Percentiles rank a stretch among this genome's conserved stretches.
These are phyloP conservation scores for Dysmachus trigonus DNA, from an alignment of 2,888 invertebrate genomes.

Conservation along the genomic window DNA sequence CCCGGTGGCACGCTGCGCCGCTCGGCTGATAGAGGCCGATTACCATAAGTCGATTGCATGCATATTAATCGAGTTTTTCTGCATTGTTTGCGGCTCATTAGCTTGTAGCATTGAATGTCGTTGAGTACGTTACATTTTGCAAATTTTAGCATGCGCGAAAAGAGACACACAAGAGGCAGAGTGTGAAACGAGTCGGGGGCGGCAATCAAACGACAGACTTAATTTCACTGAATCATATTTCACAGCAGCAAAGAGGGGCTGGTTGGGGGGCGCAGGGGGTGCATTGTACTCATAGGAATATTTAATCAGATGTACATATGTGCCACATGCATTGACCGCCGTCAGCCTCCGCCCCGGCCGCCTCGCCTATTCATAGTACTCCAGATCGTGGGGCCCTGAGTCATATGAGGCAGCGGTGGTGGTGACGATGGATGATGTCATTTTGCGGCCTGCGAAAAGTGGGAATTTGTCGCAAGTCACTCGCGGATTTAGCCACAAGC, in stretches of 20 bases:
- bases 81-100: constrained; percentile 25
- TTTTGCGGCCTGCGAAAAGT: not conserved
- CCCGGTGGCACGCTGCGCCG: not conserved
- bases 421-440: not conserved
- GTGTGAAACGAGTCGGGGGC: not conserved
- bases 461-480: not conserved
- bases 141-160: constrained; percentile 17
- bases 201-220: not conserved
- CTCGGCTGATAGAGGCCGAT: not conserved
- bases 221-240: constrained; percentile 32
- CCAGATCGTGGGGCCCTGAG: constrained; percentile 5
- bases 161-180: not conserved
- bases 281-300: not conserved
- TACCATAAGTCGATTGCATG: constrained; percentile 9
- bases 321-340: not conserved
- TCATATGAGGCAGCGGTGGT: not conserved
- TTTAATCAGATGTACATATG: not conserved
- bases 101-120: constrained; percentile 19
- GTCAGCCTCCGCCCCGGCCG: no score
- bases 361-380: not conserved
- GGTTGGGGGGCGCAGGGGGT: not conserved
- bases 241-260: not conserved
- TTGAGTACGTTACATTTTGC: not conserved
- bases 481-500: not conserved
- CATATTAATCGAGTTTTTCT: constrained; percentile 23